phyloP scores from a whole-genome alignment of 2,113 vertebrate genomes.

The Chionomys nivalis region DNA sequence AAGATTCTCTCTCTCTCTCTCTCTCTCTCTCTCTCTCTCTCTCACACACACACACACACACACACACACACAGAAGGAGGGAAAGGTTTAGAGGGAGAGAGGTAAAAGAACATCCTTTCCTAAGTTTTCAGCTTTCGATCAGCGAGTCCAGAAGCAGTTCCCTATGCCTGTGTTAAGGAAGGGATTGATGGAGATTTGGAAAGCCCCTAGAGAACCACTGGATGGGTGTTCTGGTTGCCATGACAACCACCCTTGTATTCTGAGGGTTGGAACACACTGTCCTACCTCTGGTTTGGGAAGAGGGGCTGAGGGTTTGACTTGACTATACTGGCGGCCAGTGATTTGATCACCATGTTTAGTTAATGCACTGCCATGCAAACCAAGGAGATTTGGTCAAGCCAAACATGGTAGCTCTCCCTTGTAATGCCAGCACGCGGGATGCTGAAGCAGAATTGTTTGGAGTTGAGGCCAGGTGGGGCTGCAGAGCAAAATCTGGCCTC shows the following conservation, averaged over 20 bases:
- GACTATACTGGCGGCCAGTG: not conserved
- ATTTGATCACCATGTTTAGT: not conserved
- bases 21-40: no score
- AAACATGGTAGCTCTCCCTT: not conserved
- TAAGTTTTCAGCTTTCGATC: not conserved
- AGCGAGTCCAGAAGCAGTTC: not conserved
- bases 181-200: not conserved
- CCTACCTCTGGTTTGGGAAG: not conserved
- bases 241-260: not conserved
- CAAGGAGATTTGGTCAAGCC: not conserved
- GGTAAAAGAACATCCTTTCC: not conserved
- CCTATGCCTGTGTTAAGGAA: not conserved
- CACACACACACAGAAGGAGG: not conserved
- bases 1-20: not conserved
- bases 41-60: no score
- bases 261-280: not conserved
- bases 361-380: not conserved
- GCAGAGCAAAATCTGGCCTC: no score
- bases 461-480: not conserved
- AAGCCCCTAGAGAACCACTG: not conserved
- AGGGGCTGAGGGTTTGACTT: not conserved
- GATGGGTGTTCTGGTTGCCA: not conserved
- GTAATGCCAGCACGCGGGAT: not conserved
- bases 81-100: not conserved
- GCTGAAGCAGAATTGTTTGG: not conserved